A percentile compares a stretch with the other conserved stretches of the same genome.
These are phyloP conservation scores for Pampusana beccarii DNA, from an alignment of 2,113 vertebrate genomes.

Conservation along the genomic window DNA sequence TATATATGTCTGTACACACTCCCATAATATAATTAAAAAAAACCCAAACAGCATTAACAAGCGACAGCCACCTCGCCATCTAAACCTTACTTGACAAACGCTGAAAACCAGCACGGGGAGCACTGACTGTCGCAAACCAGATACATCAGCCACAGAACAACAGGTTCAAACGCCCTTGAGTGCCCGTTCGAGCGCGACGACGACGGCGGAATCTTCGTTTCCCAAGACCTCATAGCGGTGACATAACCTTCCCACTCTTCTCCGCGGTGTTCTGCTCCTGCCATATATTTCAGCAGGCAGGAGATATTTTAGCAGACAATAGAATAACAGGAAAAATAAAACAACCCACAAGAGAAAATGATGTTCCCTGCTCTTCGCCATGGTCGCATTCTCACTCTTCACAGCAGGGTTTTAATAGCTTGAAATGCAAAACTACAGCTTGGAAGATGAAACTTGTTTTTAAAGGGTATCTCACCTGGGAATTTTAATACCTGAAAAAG, in stretches of 20 bases:
- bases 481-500: not conserved
- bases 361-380: not conserved
- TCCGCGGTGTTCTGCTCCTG: not conserved
- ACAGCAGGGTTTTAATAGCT: not conserved
- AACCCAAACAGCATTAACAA: not conserved
- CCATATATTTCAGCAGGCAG: not conserved
- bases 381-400: not conserved
- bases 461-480: not conserved
- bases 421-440: not conserved
- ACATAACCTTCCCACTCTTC: not conserved
- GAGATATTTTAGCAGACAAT: not conserved
- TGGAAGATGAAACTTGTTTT: not conserved
- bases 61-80: rapidly evolving
- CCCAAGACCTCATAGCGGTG: not conserved
- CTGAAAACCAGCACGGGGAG: not conserved
- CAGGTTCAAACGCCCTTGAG: not conserved
- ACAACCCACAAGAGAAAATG: not conserved
- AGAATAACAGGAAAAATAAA: not conserved
- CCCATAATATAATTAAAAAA: not conserved
- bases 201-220: rapidly evolving
- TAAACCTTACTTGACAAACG: not conserved
- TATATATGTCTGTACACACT: not conserved
- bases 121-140: not conserved
- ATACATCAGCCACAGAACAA: not conserved
- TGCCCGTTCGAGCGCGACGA: rapidly evolving